Conservation (phyloP, 2,113 vertebrate species). For the Mustelus asterias region DNA sequence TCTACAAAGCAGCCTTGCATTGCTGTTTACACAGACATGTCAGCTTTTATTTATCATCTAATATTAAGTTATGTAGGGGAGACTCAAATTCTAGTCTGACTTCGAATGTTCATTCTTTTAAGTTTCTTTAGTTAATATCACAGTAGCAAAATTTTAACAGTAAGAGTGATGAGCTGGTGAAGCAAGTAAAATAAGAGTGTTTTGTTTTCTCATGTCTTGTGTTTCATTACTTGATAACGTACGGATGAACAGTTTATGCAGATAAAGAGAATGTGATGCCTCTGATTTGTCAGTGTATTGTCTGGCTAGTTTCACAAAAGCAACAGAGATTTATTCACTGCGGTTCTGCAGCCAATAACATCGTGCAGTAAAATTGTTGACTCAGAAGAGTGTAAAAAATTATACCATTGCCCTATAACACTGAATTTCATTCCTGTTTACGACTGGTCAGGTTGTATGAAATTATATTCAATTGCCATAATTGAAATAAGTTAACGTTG, state of each 20-base stretch:
- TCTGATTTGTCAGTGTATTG: neutral
- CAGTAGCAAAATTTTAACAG: neutral
- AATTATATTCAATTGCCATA: neutral
- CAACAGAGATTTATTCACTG: neutral
- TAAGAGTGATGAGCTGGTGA: neutral
- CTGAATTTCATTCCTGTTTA: neutral
- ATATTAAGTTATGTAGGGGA: conserved; percentile 5
- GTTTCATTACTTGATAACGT: neutral
- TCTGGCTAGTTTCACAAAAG: neutral
- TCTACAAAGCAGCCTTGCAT: neutral
- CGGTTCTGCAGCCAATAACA: neutral
- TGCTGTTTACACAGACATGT: neutral
- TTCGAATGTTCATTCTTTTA: neutral
- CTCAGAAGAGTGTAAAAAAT: neutral
- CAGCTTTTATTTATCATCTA: neutral
- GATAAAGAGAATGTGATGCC: neutral
- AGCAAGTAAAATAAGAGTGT: neutral
- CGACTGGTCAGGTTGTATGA: neutral
- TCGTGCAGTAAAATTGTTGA: neutral
- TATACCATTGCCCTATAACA: neutral
- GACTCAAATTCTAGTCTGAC: neutral
- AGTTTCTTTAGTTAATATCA: neutral
- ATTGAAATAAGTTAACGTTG: neutral
- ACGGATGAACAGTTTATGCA: neutral
- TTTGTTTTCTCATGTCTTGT: neutral